Evolutionary conservation across 1,140 invertebrate species (phyloP), one percentile per base, ranked within the genome.

Genomic region (Anastrepha ludens): DNA sequence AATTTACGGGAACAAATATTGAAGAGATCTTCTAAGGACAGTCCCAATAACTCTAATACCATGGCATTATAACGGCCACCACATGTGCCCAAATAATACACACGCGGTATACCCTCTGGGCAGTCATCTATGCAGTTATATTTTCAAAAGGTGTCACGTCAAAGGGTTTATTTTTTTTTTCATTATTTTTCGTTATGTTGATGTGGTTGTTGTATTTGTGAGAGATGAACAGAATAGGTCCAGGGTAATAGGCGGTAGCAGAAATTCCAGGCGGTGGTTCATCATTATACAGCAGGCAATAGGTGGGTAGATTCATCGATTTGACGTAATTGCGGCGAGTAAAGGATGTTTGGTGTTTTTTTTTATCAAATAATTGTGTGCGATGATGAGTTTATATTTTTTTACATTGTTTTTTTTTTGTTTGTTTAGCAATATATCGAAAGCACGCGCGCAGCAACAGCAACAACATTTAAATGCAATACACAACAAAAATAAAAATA

Each of bases 71-170:
- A 98, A 93, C 97, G 96, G 87, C 94, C 94, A 88, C 96, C 97
- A 93, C 97, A 97, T 89, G 96, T 96, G 89, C 97, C 97, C 94
- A 97, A 96, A 93, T 98, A 97, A 94, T 96, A 97, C 87, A 98
- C 96, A 94, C 97, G 96, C 86, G 97, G 97, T 91, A 98, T 94
- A 89, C 97, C 97, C 91, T 93, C 93, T 90, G 92, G 91, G 89
- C 93, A 96, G 96, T 91, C 91, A 90, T 93, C 92, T 90, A 39
- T 39, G 64, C 17, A 6, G 29, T 78, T 81, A 9, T 81, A n/a
- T 55, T 8, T 74, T 17, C 41, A 47, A 74, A 47, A 41, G 15
- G 15, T n/a, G 41, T 44, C 67, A 41, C 67, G 74, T 20, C n/a
- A 55, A 58, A 47, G 74, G 47, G 3, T 41, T 81, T 29, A 9